Base-by-base conservation (phyloP, 2,797 vertebrate genomes). In the Sitta carolinensis region DNA sequence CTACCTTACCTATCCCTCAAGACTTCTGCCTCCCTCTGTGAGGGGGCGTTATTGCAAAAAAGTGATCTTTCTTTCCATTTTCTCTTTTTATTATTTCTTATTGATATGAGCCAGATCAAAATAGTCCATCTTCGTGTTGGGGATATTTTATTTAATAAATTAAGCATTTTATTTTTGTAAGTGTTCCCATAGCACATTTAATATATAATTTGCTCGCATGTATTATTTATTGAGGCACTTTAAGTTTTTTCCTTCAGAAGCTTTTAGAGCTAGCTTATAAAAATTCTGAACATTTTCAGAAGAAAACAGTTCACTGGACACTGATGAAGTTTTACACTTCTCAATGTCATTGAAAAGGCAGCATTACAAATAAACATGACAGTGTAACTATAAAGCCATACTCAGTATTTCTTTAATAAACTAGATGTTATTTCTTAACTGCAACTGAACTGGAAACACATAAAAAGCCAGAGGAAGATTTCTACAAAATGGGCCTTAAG, bases 361-460 rank as follows among this genome's bases (percentile, higher is more conserved):
- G 30, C 91, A 95, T 97, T 93, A 93, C 66, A 95, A 96, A 97
- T 93, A 97, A 91, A 96, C 89, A 95, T 95, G 93, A 95, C 77
- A 97, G 96, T 97, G 94, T 97, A 97, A 97, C 21, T 97, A 86
- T 96, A 97, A 98, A 98, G 98, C 97, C 97, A 98, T 98, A 97
- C 94, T 95, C 90, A 93, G 86, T 94, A 93, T 97, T 96, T 98
- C 96, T 95, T 92, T 95, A 95, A 97, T 96, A 97, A 96, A 96
- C 91, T 94, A 94, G 74, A 54, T 83, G 88, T 97, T 97, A 95
- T 96, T 96, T 97, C 92, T 88, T 89, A 97, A 96, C 87, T 23
- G 20, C 95, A 93, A 93, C 90, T 95, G 97, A 97, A 91, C 85
- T 94, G 96, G 79, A 97, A 96, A 92, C 64, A 75, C 47, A 89